phyloP scores from a whole-genome alignment of 2,113 vertebrate species.

The Candoia aspera region DNA sequence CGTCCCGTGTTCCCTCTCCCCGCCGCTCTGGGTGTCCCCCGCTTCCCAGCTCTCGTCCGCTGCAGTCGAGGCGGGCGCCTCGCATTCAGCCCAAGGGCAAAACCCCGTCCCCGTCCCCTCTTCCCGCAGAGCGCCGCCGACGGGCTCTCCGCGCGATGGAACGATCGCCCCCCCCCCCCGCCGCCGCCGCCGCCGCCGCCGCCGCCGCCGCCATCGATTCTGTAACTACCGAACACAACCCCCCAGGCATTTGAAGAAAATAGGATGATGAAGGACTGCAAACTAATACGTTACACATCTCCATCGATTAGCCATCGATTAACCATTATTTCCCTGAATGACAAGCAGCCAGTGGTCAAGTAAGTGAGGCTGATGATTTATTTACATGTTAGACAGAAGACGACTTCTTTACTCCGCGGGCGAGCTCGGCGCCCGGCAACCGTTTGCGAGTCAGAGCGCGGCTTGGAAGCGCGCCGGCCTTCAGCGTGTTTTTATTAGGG shows the following conservation, averaged over 20 bases:
- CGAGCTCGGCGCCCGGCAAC: conserved; percentile 62
- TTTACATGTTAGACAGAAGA: conserved; percentile 81
- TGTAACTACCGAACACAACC: conserved; percentile 82
- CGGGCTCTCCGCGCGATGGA: conserved; percentile 83
- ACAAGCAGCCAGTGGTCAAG: conserved; percentile 84
- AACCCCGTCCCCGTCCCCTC: conserved; percentile 49
- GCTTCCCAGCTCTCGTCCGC: conserved; percentile 66
- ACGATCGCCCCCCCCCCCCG: conserved; percentile 83
- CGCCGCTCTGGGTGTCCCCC: conserved; percentile 29
- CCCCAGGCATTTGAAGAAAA: conserved; percentile 84
- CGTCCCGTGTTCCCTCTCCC: background rate
- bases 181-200: conserved; percentile 75
- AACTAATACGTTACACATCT: conserved; percentile 86
- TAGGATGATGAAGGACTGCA: conserved; percentile 84
- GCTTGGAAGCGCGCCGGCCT: conserved; percentile 47
- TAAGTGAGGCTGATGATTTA: conserved; percentile 86
- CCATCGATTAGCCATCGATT: conserved; percentile 88
- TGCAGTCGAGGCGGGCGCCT: conserved; percentile 75
- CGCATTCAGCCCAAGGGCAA: conserved; percentile 70
- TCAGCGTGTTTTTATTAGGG: conserved; percentile 44
- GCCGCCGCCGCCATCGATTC: conserved; percentile 85
- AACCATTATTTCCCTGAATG: conserved; percentile 87
- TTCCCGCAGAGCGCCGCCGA: conserved; percentile 76
- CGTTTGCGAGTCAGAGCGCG: conserved; percentile 50
- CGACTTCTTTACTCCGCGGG: conserved; percentile 79